Evolutionary conservation across 2,113 vertebrate species (phyloP).

Genomic region (Xiphophorus hellerii): DNA sequence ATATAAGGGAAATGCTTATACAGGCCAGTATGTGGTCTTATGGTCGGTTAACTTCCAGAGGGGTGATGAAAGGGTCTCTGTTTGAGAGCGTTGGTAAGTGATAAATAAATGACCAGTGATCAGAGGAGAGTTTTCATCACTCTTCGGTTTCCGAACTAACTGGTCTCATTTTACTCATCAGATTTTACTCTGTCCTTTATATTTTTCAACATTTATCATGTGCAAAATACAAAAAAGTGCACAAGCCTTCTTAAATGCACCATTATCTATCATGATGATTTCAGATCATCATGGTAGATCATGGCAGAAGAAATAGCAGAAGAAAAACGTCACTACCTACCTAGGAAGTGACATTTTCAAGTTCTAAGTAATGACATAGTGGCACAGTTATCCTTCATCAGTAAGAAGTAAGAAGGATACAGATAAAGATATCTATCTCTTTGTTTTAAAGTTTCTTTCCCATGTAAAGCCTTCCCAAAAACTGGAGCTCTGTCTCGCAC

Average conservation of each 20-base stretch:
- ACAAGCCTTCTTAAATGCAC: slow-evolving; percentile 12
- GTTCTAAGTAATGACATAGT: slow-evolving; percentile 40
- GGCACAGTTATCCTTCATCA: slow-evolving; percentile 34
- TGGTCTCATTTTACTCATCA: slow-evolving; percentile 12
- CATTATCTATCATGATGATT: slow-evolving; percentile 2
- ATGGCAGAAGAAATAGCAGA: no score
- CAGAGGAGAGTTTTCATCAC: slow-evolving; percentile 52
- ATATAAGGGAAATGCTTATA: slow-evolving; percentile 54
- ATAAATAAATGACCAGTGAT: slow-evolving; percentile 58
- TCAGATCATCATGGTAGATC: neutral
- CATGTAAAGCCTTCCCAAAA: slow-evolving; percentile 55
- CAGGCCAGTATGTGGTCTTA: slow-evolving; percentile 36
- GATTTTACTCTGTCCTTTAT: slow-evolving; percentile 9
- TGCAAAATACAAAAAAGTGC: slow-evolving; percentile 9
- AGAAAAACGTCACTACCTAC: slow-evolving; percentile 8
- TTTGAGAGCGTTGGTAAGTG: slow-evolving; percentile 49
- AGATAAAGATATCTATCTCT: neutral
- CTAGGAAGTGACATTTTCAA: slow-evolving; percentile 9
- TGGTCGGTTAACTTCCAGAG: slow-evolving; percentile 58
- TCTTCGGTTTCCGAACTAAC: slow-evolving; percentile 44
- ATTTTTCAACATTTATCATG: slow-evolving; percentile 4
- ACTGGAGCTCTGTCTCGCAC: slow-evolving; percentile 44
- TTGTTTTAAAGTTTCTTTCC: slow-evolving; percentile 32
- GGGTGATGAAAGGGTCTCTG: slow-evolving; percentile 55
- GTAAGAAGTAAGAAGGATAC: slow-evolving; percentile 27